These are phyloP conservation scores for Acropora tenuis DNA, from an alignment of 64 coral and sea anemone genomes.

Conservation along the genomic window DNA sequence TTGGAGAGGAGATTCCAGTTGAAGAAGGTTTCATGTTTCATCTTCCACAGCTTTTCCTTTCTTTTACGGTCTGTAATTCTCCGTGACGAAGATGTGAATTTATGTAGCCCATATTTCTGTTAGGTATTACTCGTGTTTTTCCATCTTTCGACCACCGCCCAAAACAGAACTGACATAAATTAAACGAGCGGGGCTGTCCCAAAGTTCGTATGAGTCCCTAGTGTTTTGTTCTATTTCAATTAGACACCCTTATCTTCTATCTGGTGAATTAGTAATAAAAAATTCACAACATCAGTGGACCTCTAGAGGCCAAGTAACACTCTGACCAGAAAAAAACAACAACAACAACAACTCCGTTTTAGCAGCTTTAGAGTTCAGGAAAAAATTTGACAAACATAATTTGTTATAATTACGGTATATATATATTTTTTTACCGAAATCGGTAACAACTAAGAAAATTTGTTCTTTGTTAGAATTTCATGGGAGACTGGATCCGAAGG, in stretches of 20 bases:
- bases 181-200: background rate
- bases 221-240: background rate
- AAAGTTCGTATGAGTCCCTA: background rate
- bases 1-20: background rate
- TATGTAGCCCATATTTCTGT: background rate
- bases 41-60: background rate
- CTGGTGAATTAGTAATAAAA: background rate
- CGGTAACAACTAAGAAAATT: background rate
- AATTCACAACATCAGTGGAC: background rate
- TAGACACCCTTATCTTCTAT: background rate
- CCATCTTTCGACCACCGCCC: background rate
- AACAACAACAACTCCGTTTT: background rate
- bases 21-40: background rate
- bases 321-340: background rate
- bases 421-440: constrained; percentile 1
- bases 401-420: background rate
- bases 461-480: background rate
- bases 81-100: background rate
- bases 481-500: too few species aligned
- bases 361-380: background rate
- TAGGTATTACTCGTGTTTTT: background rate
- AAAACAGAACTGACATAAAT: background rate
- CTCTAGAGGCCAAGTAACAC: background rate
- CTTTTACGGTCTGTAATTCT: background rate
- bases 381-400: constrained; percentile 1